Conservation (phyloP, 35 echinoderm and acorn worm species). For the Amphiura filiformis region DNA sequence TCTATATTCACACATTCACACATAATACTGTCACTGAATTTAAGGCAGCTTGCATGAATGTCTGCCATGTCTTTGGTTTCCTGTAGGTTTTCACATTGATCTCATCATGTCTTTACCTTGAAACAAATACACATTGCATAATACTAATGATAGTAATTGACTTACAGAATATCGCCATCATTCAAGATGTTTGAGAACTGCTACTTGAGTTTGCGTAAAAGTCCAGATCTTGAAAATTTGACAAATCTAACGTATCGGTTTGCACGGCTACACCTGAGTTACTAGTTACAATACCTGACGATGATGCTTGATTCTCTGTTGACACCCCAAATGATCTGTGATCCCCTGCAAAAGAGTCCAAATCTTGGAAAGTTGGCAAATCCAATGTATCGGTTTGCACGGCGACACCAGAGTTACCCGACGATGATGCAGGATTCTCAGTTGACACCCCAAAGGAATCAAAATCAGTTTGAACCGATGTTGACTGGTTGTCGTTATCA, state of each 20-base stretch:
- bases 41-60: no score
- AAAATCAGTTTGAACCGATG: not conserved
- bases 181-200: not conserved
- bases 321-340: not conserved
- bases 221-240: not conserved
- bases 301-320: not conserved
- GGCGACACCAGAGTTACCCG: not conserved
- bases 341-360: not conserved
- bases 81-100: no score
- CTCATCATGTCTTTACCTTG: no score
- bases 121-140: no score
- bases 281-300: not conserved
- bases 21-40: no score
- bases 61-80: no score
- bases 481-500: not conserved
- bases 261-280: not conserved
- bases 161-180: no score
- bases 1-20: no score
- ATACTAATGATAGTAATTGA: no score
- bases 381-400: not conserved
- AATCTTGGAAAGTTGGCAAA: not conserved
- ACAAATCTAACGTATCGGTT: not conserved
- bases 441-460: not conserved
- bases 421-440: not conserved
- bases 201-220: not conserved